A percentile compares a stretch with the other conserved stretches of the same genome.
Conservation (phyloP, 2,888 invertebrate species). For the Mactromeris polynyma region DNA sequence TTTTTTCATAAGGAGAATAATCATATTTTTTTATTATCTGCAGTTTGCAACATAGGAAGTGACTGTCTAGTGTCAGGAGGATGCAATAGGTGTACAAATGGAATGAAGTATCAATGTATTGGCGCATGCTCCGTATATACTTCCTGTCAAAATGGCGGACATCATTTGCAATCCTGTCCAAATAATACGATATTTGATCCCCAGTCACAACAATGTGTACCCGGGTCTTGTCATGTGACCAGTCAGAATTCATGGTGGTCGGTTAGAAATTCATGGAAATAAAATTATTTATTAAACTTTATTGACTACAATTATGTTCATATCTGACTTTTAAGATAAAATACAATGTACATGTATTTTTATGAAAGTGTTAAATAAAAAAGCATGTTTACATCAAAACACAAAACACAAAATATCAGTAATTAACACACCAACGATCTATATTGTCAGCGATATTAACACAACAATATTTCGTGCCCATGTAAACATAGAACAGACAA, state of each 20-base stretch:
- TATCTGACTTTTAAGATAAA: too few species aligned
- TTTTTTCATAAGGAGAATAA: too few species aligned
- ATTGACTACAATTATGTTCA: not conserved
- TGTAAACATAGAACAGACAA: too few species aligned
- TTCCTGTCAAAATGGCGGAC: constrained; percentile 66
- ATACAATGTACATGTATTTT: too few species aligned
- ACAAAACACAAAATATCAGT: too few species aligned
- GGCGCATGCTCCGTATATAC: constrained; percentile 69
- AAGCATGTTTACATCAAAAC: too few species aligned
- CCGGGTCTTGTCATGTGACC: constrained; percentile 52
- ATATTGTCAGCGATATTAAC: too few species aligned
- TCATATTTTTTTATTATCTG: constrained; percentile 39
- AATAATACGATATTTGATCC: constrained; percentile 62
- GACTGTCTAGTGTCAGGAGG: constrained; percentile 64
- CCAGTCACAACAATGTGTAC: constrained; percentile 55
- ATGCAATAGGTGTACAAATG: constrained; percentile 64
- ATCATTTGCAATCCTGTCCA: constrained; percentile 56
- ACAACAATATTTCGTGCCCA: too few species aligned
- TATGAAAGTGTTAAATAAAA: too few species aligned
- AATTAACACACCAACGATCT: too few species aligned
- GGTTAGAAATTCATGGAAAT: constrained; percentile 7
- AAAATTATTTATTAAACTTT: constrained; percentile 20
- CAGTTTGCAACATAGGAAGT: constrained; percentile 73
- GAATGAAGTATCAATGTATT: constrained; percentile 63
- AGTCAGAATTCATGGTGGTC: constrained; percentile 53